Percentiles rank a stretch among this genome's conserved stretches.
These are phyloP conservation scores for Scaptomyza parva DNA, from an alignment of 2,888 invertebrate species.

Conservation along the genomic window DNA sequence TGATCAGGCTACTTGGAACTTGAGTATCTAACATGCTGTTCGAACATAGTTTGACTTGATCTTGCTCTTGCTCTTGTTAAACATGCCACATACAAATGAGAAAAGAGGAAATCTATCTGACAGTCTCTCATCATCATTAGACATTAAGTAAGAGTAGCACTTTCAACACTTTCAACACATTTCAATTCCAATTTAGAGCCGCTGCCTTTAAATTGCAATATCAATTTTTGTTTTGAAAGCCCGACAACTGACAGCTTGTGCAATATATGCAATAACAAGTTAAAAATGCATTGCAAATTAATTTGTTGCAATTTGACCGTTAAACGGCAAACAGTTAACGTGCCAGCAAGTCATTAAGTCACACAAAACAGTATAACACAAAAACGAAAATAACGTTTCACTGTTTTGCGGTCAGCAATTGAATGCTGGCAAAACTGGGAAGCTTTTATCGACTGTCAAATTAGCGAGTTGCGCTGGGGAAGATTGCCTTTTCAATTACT, in stretches of 20 bases:
- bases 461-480: too few relatives aligned
- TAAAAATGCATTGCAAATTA: constrained; percentile 62
- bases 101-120: too few relatives aligned
- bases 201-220: constrained; percentile 29
- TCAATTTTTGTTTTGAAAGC: constrained; percentile 18
- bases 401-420: constrained; percentile 59
- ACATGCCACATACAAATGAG: not conserved
- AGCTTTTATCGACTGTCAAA: not conserved
- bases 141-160: constrained; percentile 12
- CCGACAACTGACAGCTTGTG: constrained; percentile 55
- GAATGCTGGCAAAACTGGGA: constrained; percentile 2
- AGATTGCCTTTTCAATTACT: too few relatives aligned
- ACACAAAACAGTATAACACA: too few relatives aligned
- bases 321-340: constrained; percentile 58
- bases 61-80: too few relatives aligned
- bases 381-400: too few relatives aligned
- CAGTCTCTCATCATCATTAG: not conserved
- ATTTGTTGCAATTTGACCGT: constrained; percentile 62
- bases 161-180: constrained; percentile 26
- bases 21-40: constrained; percentile 8
- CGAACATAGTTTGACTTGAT: not conserved
- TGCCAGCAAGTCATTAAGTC: constrained; percentile 60
- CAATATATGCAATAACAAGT: constrained; percentile 57
- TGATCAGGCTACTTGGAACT: not conserved
- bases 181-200: constrained; percentile 11